Evolutionary conservation across 2,888 invertebrate species (phyloP).

Genomic region (Synergus japonicus): DNA sequence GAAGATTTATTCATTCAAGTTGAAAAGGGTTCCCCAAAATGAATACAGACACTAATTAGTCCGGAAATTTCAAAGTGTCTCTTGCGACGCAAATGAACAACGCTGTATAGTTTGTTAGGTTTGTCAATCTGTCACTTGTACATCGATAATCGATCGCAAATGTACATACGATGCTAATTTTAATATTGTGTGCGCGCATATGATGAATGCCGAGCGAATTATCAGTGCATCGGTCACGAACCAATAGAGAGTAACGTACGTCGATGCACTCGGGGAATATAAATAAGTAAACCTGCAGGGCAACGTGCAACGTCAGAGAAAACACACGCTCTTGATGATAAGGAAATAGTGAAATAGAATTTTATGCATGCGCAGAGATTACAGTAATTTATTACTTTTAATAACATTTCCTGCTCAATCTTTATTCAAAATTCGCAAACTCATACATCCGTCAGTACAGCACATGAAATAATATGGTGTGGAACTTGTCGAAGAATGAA

Average conservation of each 20-base stretch:
- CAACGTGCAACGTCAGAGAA: constrained; percentile 6
- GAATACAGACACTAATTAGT: not conserved
- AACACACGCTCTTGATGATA: constrained; percentile 7
- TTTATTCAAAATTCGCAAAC: not conserved
- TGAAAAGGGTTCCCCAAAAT: not conserved
- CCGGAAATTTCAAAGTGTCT: constrained; percentile 7
- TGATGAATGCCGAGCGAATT: constrained; percentile 28
- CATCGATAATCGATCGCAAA: constrained; percentile 20
- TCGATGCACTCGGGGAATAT: constrained; percentile 15
- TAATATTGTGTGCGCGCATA: not conserved
- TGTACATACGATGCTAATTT: constrained; percentile 10
- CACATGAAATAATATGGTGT: not conserved
- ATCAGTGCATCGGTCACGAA: constrained; percentile 35
- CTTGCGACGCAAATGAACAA: not conserved
- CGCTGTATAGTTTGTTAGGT: not conserved
- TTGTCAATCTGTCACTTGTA: not conserved
- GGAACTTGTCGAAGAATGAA: not conserved
- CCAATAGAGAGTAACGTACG: constrained; percentile 3
- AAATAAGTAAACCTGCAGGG: constrained; percentile 38
- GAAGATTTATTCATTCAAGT: not conserved
- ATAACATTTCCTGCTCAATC: not conserved
- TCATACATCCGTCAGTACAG: not conserved
- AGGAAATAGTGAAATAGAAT: constrained; percentile 25
- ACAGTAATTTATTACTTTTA: constrained; percentile 10
- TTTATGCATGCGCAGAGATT: not conserved